A percentile compares a stretch with the other conserved stretches of the same genome.
These are phyloP conservation scores for Tenthredo mesomela DNA, from an alignment of 2,888 invertebrate species.

Conservation along the genomic window DNA sequence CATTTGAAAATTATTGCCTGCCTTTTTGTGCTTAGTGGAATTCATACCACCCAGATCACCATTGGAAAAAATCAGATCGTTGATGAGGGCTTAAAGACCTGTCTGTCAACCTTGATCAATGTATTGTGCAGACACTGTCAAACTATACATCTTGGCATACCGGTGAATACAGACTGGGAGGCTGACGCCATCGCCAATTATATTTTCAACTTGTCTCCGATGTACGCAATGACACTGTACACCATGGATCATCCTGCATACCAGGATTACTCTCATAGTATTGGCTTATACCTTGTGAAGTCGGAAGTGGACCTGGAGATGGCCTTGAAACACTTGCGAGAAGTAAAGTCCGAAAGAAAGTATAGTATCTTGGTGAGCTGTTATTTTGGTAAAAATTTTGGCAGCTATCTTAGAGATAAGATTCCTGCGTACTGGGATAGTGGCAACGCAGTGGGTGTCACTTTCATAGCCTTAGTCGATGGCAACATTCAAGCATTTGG, in stretches of 20 bases:
- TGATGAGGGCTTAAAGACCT: neutral
- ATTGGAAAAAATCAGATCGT: neutral
- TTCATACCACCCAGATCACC: neutral
- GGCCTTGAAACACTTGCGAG: neutral
- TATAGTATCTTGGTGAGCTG: neutral
- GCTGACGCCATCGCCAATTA: neutral
- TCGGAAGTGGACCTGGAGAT: neutral
- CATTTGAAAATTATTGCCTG: neutral
- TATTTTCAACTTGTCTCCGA: neutral
- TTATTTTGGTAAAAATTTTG: neutral
- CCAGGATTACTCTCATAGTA: neutral
- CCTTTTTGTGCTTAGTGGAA: neutral
- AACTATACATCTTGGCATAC: neutral
- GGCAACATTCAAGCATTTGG: neutral
- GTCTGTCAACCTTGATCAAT: neutral
- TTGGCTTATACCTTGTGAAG: constrained; percentile 8
- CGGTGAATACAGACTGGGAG: neutral
- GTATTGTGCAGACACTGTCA: neutral
- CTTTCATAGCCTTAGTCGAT: neutral
- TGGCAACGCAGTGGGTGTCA: neutral
- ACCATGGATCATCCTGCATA: neutral
- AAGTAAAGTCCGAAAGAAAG: neutral
- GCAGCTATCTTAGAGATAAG: neutral
- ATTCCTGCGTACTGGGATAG: neutral
- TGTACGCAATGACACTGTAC: neutral